Conservation (phyloP, 2,113 vertebrate genomes). For the Pygoscelis antarcticus region DNA sequence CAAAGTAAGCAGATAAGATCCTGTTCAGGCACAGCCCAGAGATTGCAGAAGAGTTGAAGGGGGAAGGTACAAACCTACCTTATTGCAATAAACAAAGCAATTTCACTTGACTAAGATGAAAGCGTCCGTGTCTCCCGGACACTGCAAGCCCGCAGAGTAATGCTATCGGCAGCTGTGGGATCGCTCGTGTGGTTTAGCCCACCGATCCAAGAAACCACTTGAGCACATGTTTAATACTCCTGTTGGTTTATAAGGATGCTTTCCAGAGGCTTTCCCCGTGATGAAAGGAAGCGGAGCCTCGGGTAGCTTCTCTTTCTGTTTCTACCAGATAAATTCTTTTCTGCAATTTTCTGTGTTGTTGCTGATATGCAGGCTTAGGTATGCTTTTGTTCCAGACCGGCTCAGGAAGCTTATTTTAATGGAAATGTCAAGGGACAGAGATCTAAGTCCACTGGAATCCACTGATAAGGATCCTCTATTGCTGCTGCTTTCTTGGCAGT, state of each 20-base stretch:
- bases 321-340: not conserved
- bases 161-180: rapidly evolving
- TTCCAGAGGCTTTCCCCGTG: not conserved
- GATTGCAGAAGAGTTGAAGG: not conserved
- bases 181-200: not conserved
- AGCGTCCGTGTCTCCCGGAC: not conserved
- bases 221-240: not conserved
- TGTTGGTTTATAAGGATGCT: not conserved
- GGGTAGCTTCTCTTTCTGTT: not conserved
- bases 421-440: not conserved
- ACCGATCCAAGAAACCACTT: not conserved
- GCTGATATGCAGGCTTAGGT: not conserved
- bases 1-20: constrained; percentile 41
- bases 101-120: not conserved
- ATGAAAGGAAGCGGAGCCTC: not conserved
- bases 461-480: constrained; percentile 15
- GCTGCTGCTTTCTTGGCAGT: not conserved
- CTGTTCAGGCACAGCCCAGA: constrained; percentile 31
- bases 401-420: constrained; percentile 1
- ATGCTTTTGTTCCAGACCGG: not conserved
- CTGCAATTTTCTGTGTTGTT: not conserved
- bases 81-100: not conserved
- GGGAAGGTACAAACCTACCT: not conserved
- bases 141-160: not conserved
- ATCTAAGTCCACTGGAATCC: constrained; percentile 26